These are phyloP conservation scores for Oxyruncus cristatus DNA, from an alignment of 2,113 vertebrate species.

Conservation along the genomic window DNA sequence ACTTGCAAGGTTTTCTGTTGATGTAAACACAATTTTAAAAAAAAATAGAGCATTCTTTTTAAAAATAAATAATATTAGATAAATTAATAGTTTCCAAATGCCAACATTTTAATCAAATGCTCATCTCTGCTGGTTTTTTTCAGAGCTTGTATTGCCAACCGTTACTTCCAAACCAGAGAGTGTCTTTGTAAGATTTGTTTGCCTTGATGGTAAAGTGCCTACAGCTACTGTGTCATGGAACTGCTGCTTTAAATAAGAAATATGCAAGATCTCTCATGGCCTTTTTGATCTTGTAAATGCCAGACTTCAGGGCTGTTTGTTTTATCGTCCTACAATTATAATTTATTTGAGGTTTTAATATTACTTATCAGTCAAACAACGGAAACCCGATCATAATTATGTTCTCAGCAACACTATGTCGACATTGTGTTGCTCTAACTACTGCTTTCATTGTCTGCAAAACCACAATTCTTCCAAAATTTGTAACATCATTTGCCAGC, in stretches of 20 bases:
- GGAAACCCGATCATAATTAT: background rate
- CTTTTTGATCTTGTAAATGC: background rate
- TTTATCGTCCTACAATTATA: background rate
- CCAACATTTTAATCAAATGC: background rate
- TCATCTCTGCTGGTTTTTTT: background rate
- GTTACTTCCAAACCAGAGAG: background rate
- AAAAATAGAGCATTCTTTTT: background rate
- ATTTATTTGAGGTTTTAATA: constrained; percentile 24
- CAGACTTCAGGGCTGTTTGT: background rate
- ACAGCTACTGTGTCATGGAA: background rate
- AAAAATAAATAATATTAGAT: background rate
- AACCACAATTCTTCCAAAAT: constrained; percentile 26
- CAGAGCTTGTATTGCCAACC: background rate
- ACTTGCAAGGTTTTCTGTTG: background rate
- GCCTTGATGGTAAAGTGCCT: background rate
- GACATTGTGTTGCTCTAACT: background rate
- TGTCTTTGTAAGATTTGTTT: background rate
- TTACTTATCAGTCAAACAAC: background rate
- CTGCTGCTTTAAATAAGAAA: background rate
- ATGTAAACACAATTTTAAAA: background rate
- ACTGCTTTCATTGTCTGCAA: constrained; percentile 10
- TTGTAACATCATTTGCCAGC: constrained; percentile 36
- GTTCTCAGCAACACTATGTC: background rate
- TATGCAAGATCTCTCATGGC: background rate
- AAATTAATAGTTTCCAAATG: background rate